Conservation (phyloP, 2,888 invertebrate species). For the Coenonympha glycerion region DNA sequence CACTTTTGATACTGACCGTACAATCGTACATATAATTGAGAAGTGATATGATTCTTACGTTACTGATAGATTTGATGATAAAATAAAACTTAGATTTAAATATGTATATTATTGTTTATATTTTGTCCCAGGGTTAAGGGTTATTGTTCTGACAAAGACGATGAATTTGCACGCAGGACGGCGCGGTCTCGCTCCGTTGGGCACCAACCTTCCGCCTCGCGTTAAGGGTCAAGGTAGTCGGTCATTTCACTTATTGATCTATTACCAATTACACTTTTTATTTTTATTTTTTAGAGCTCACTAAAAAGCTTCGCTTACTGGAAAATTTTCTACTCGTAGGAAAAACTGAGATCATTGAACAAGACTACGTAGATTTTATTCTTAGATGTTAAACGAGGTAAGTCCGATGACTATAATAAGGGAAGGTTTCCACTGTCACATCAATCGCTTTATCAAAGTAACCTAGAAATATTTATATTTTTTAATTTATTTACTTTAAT, state of each 20-base stretch:
- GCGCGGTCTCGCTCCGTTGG: slow-evolving; percentile 56
- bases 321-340: slow-evolving; percentile 12
- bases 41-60: too few relatives aligned
- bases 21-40: too few relatives aligned
- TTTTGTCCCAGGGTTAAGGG: slow-evolving; percentile 48
- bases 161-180: slow-evolving; percentile 68
- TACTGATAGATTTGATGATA: too few relatives aligned
- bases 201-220: slow-evolving; percentile 65
- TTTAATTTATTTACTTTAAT: too few relatives aligned
- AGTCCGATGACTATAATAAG: too few relatives aligned
- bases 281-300: slow-evolving; percentile 19
- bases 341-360: slow-evolving; percentile 3
- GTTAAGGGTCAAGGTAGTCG: slow-evolving; percentile 32
- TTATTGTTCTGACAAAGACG: slow-evolving; percentile 59
- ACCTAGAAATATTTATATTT: too few relatives aligned
- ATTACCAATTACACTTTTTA: slow-evolving; percentile 30
- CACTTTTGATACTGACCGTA: too few relatives aligned
- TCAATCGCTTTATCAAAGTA: too few relatives aligned
- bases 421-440: too few relatives aligned
- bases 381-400: slow-evolving; percentile 1
- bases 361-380: not conserved
- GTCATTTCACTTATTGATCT: slow-evolving; percentile 35
- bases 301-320: slow-evolving; percentile 10
- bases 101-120: too few relatives aligned
- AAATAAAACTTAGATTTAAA: too few relatives aligned